Conservation (phyloP, 2,888 invertebrate genomes). For the Conchocele bisecta region DNA sequence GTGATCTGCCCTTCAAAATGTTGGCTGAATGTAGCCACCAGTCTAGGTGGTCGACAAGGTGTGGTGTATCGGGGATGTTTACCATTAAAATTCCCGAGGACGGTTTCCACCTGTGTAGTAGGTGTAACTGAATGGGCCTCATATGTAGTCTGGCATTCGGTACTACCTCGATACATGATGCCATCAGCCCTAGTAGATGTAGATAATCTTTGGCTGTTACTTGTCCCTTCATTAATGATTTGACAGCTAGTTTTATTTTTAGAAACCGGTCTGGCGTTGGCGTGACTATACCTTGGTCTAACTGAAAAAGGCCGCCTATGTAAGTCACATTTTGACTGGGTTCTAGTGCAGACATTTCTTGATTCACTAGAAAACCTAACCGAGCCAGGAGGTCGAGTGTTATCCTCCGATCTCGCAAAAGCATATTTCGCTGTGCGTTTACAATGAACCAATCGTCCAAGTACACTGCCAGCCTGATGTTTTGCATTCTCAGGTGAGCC, state of each 20-base stretch:
- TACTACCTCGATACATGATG: constrained; percentile 15
- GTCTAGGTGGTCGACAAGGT: constrained; percentile 20
- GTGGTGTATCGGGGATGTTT: constrained; percentile 14
- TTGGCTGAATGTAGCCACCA: constrained; percentile 38
- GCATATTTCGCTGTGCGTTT: too few species aligned
- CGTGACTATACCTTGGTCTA: constrained; percentile 25
- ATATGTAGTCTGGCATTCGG: constrained; percentile 29
- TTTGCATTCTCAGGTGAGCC: too few species aligned
- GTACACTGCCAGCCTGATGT: too few species aligned
- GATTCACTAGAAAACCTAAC: too few species aligned
- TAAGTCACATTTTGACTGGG: too few species aligned
- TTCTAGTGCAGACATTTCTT: too few species aligned
- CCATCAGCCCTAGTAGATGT: constrained; percentile 27
- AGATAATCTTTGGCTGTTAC: constrained; percentile 12
- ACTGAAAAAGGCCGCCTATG: too few species aligned
- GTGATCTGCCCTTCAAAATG: constrained; percentile 28
- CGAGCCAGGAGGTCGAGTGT: too few species aligned
- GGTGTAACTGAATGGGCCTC: constrained; percentile 22
- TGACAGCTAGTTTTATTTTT: constrained; percentile 9
- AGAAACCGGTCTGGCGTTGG: constrained; percentile 32
- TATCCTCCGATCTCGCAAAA: too few species aligned
- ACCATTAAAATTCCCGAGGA: constrained; percentile 5
- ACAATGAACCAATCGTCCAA: too few species aligned
- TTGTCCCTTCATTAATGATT: background rate
- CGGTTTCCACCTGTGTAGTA: constrained; percentile 17